Percentiles rank a stretch among this genome's conserved stretches.
Evolutionary conservation across 64 coral and sea anemone species (phyloP).

Genomic region (Stichodactyla mertensii): DNA sequence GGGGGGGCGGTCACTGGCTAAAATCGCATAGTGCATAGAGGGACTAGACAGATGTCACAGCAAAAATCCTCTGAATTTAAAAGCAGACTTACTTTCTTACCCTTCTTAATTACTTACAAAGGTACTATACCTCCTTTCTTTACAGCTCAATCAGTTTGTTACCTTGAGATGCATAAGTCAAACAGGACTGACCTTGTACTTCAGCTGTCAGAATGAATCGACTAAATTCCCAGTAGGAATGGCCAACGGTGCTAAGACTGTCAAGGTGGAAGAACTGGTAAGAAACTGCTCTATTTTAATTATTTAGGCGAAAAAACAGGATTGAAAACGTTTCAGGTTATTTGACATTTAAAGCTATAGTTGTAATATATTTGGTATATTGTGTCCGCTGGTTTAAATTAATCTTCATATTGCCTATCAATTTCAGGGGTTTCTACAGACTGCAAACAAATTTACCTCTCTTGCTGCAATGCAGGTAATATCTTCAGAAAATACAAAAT

Average conservation of each 20-base stretch:
- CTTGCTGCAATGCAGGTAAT: conserved; percentile 60
- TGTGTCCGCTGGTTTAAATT: not conserved
- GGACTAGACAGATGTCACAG: too few relatives aligned
- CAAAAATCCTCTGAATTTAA: too few relatives aligned
- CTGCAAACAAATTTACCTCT: conserved; percentile 57
- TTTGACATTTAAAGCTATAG: too few relatives aligned
- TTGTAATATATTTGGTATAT: too few relatives aligned
- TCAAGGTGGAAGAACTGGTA: conserved; percentile 72
- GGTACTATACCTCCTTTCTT: not conserved
- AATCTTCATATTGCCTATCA: not conserved
- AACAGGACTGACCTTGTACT: conserved; percentile 66
- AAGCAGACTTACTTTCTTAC: too few relatives aligned
- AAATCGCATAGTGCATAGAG: too few relatives aligned
- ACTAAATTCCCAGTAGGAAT: conserved; percentile 72
- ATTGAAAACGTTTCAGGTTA: not conserved
- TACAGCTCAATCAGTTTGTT: conserved; percentile 65
- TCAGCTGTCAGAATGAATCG: conserved; percentile 74
- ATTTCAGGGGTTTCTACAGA: conserved; percentile 73
- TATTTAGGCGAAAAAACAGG: not conserved
- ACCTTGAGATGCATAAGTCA: conserved; percentile 65
- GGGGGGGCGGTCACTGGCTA: too few relatives aligned
- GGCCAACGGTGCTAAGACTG: conserved; percentile 54
- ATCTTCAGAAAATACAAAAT: not conserved
- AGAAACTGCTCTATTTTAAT: not conserved
- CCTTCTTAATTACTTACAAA: too few relatives aligned